phyloP scores from a whole-genome alignment of 2,797 vertebrate genomes.

The Acropternis orthonyx region DNA sequence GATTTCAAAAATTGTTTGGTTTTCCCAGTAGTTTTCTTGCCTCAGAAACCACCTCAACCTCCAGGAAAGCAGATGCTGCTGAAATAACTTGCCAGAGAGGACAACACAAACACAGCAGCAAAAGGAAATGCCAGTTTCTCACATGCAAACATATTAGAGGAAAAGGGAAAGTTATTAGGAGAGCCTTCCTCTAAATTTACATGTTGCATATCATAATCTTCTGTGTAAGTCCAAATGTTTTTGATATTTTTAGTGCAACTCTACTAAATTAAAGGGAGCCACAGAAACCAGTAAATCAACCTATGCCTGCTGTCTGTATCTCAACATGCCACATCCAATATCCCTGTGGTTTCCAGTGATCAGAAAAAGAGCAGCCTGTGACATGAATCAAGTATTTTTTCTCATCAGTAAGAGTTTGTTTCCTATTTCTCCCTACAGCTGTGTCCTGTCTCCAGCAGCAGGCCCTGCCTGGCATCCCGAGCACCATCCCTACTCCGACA shows the following conservation, averaged over 20 bases:
- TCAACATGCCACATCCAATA: neutral
- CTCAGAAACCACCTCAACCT: neutral
- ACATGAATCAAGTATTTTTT: neutral
- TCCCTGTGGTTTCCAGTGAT: neutral
- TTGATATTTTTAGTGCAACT: neutral
- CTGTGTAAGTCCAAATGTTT: neutral
- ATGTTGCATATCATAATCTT: neutral
- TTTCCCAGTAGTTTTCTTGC: neutral
- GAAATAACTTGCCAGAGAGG: neutral
- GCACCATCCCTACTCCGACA: rapidly evolving
- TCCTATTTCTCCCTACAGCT: neutral
- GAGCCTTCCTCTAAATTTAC: neutral
- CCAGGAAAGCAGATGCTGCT: neutral
- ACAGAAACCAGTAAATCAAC: neutral
- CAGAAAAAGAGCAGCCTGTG: neutral
- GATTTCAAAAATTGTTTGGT: neutral
- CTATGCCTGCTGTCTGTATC: neutral
- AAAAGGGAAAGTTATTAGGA: neutral
- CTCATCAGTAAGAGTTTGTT: neutral
- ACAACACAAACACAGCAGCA: neutral
- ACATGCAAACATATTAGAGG: neutral
- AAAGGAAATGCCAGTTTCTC: neutral
- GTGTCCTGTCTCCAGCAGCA: neutral
- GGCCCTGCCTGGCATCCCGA: neutral
- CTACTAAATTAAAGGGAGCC: neutral